Evolutionary conservation across 2,888 invertebrate species (phyloP), one percentile per base, ranked within the genome.

Genomic region (Agrochola lota): DNA sequence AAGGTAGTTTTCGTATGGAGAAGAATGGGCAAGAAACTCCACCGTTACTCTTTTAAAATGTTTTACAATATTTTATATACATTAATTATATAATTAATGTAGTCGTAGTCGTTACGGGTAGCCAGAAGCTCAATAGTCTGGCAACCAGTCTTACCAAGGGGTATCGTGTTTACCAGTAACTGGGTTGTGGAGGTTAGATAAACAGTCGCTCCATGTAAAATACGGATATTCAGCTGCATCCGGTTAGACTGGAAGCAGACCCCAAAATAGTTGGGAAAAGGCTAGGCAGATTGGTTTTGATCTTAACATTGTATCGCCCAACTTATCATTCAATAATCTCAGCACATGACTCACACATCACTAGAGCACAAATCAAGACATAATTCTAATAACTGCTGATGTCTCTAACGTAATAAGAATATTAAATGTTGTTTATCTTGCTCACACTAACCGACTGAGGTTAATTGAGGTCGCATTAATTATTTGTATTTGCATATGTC

Each of bases 391-490:
- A 69, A 77, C 68, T 23, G 30, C 52, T 59, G 68, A 84, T 74
- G 73, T 35, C 15, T 60, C 23, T 60, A 83, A 46, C n/a, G 71
- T 71, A 74, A 71, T 68, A 72, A 83, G 67, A 84, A 81, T 73
- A 75, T 81, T 64, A 46, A 67, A 77, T 77, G 40, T 71, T 81
- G 71, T 77, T 74, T 74, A 77, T 77, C 69, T 81, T 81, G 71
- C 55, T 63, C 60, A 49, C 60, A 35, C 35, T 52, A 60, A 73
- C 40, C 63, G 52, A 43, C 23, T 30, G 55, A 82, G 75, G 78
- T 75, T 78, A 76, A 82, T 82, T 74, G 86, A 74, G 84, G 83
- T 78, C 71, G 70, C 62, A 84, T 85, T 71, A 9, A 82, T 85
- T 35, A 85, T 85, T 60, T 57, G 6, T 81, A 85, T 85, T 84